Percentiles rank a stretch among this genome's conserved stretches.
phyloP scores from a whole-genome alignment of 2,797 vertebrate genomes.

The Periophthalmus magnuspinnatus region DNA sequence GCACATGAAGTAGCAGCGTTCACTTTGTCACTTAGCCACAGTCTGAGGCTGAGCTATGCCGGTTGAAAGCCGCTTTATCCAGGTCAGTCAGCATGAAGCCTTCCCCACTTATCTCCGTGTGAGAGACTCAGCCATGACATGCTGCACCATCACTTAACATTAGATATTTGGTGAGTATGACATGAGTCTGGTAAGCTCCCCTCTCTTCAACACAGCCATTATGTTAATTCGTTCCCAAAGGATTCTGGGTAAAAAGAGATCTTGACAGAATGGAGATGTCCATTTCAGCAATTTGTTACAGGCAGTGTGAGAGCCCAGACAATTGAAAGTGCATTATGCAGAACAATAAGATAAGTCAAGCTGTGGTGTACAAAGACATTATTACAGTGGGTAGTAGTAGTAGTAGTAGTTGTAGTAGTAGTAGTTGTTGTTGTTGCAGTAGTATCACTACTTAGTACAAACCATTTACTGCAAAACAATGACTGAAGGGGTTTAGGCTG shows the following conservation, averaged over 20 bases:
- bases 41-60: conserved; percentile 20
- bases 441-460: too few species aligned
- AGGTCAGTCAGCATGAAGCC: conserved; percentile 33
- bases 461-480: too few species aligned
- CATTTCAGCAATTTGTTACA: conserved; percentile 59
- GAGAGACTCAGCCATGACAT: conserved; percentile 25
- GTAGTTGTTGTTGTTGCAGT: too few species aligned
- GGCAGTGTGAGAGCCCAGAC: conserved; percentile 45
- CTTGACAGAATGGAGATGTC: conserved; percentile 52
- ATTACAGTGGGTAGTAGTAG: too few species aligned
- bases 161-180: conserved; percentile 34
- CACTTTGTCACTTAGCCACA: conserved; percentile 5
- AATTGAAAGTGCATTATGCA: conserved; percentile 29
- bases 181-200: conserved; percentile 34
- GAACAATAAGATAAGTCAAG: conserved; percentile 39
- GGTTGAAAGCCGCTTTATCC: conserved; percentile 32
- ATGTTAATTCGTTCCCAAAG: conserved; percentile 53
- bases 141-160: conserved; percentile 33
- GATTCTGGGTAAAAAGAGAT: conserved; percentile 37
- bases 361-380: conserved; percentile 21
- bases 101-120: conserved; percentile 31
- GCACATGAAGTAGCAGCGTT: conserved; percentile 3
- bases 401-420: too few species aligned
- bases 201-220: conserved; percentile 44
- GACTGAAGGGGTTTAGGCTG: too few species aligned